These are phyloP conservation scores for Pteropus rufus DNA, from an alignment of 2,797 vertebrate genomes.

Conservation along the genomic window DNA sequence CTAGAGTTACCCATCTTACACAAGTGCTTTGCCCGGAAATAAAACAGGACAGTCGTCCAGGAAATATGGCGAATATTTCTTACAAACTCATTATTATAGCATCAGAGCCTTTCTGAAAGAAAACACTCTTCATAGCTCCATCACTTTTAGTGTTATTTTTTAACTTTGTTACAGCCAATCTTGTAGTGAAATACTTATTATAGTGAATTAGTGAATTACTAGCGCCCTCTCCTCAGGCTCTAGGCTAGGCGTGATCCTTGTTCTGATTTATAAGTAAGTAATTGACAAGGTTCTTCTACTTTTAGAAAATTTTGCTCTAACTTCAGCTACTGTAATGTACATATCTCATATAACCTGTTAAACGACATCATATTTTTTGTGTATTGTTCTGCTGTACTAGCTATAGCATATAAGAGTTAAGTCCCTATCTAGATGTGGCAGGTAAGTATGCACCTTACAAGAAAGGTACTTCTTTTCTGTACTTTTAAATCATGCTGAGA, in stretches of 20 bases:
- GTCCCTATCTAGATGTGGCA: neutral
- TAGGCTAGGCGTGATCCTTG: neutral
- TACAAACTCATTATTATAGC: neutral
- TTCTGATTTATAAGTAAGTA: neutral
- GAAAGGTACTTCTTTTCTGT: neutral
- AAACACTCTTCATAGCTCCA: neutral
- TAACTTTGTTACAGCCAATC: neutral
- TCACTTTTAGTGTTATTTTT: neutral
- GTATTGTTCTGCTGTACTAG: neutral
- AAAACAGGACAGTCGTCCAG: neutral
- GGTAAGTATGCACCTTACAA: neutral
- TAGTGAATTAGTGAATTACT: no score
- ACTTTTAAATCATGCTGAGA: neutral
- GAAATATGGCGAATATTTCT: neutral
- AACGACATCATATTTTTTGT: neutral
- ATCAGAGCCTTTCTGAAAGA: no score
- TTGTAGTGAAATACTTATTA: neutral
- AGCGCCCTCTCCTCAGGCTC: no score
- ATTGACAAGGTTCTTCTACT: neutral
- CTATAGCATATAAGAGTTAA: neutral
- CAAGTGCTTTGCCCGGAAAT: neutral
- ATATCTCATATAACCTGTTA: neutral
- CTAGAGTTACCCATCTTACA: neutral
- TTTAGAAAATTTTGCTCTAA: neutral
- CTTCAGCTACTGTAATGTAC: neutral